phyloP scores from a whole-genome alignment of 2,888 invertebrate genomes.

The Harpagoxenus sublaevis region DNA sequence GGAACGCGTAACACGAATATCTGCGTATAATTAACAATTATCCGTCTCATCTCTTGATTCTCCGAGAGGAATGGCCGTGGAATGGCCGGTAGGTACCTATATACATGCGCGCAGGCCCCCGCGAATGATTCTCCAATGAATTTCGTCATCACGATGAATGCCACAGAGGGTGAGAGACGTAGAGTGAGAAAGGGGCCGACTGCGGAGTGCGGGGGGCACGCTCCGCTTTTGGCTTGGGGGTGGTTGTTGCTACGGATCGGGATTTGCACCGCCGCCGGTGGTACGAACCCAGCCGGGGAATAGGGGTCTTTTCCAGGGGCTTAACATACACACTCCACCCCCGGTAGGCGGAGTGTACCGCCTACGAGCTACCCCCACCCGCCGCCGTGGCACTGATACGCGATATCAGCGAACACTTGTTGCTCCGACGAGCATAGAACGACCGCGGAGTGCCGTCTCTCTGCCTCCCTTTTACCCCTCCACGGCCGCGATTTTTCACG shows the following conservation, averaged over 20 bases:
- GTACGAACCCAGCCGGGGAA: constrained; percentile 51
- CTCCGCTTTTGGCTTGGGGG: constrained; percentile 64
- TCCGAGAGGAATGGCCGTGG: neutral
- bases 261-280: constrained; percentile 54
- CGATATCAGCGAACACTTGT: constrained; percentile 84
- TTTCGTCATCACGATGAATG: constrained; percentile 56
- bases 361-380: constrained; percentile 80
- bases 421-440: constrained; percentile 75
- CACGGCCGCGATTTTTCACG: constrained; percentile 76
- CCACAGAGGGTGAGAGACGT: constrained; percentile 54
- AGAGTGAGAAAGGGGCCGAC: constrained; percentile 21
- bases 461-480: constrained; percentile 35
- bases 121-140: constrained; percentile 50
- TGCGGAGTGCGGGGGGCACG: neutral
- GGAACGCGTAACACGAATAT: constrained; percentile 39
- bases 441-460: constrained; percentile 51
- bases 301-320: constrained; percentile 72
- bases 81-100: neutral
- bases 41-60: constrained; percentile 36
- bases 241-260: constrained; percentile 67
- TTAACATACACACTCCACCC: constrained; percentile 82
- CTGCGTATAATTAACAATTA: constrained; percentile 49
- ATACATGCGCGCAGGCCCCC: constrained; percentile 3
- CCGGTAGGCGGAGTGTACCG: constrained; percentile 84
- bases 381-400: constrained; percentile 80